phyloP scores from a whole-genome alignment of 1,140 invertebrate species.

The Ericerus pela region DNA sequence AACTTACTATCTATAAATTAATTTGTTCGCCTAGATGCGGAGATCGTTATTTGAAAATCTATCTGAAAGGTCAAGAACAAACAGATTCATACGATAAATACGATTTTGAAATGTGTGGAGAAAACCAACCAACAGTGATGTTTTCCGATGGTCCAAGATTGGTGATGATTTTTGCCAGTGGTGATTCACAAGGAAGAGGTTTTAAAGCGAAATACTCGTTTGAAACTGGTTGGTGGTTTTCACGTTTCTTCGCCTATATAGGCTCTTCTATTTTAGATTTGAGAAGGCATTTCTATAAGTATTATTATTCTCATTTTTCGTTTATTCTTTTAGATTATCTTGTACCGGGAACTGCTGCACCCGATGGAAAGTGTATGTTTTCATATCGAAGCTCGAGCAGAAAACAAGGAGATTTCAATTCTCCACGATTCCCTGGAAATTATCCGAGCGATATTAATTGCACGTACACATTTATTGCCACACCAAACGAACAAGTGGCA shows the following conservation, averaged over 20 bases:
- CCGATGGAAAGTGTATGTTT: slow-evolving; percentile 77
- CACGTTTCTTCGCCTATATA: neutral
- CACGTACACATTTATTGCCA: slow-evolving; percentile 72
- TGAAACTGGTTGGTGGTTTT: slow-evolving; percentile 50
- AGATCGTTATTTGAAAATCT: slow-evolving; percentile 81
- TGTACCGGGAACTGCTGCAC: slow-evolving; percentile 84
- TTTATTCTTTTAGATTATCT: slow-evolving; percentile 54
- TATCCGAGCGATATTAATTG: slow-evolving; percentile 88
- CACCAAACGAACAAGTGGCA: slow-evolving; percentile 76
- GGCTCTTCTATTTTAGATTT: neutral
- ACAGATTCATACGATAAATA: slow-evolving; percentile 83
- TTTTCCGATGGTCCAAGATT: slow-evolving; percentile 82
- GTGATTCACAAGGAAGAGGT: slow-evolving; percentile 69
- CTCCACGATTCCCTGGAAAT: slow-evolving; percentile 85
- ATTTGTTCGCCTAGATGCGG: too few relatives aligned
- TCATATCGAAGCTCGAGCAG: slow-evolving; percentile 71
- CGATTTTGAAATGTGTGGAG: slow-evolving; percentile 80
- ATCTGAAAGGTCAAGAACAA: slow-evolving; percentile 83
- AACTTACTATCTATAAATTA: too few relatives aligned
- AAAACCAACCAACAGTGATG: slow-evolving; percentile 41
- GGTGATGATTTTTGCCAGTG: slow-evolving; percentile 83
- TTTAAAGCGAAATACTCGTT: slow-evolving; percentile 85
- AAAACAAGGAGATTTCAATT: slow-evolving; percentile 84
- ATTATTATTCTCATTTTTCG: slow-evolving; percentile 17
- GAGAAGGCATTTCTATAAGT: neutral